A percentile compares a stretch with the other conserved stretches of the same genome.
These are phyloP conservation scores for Poicephalus gulielmi DNA, from an alignment of 2,113 vertebrate genomes.

Conservation along the genomic window DNA sequence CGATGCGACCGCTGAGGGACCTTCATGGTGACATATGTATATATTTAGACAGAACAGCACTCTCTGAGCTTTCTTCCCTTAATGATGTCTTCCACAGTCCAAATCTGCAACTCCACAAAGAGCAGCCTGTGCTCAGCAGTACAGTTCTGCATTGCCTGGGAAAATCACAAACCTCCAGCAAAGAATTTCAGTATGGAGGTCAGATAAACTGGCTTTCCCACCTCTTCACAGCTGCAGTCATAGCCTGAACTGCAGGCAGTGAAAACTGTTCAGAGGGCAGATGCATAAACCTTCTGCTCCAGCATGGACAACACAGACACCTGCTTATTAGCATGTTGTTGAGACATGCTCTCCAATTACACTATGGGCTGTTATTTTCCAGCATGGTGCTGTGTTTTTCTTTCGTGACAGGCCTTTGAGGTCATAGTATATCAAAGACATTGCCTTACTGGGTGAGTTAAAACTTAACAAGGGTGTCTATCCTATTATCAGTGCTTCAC, in stretches of 20 bases:
- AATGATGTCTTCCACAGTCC: background rate
- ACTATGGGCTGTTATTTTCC: slow-evolving; percentile 21
- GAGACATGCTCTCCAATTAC: background rate
- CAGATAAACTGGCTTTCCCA: background rate
- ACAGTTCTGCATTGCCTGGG: background rate
- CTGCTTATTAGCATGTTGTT: slow-evolving; percentile 1
- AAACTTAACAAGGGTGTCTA: background rate
- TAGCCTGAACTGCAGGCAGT: background rate
- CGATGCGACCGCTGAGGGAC: too few species aligned
- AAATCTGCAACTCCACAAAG: background rate
- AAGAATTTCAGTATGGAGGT: background rate
- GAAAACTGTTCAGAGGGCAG: background rate
- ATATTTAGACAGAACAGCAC: too few species aligned
- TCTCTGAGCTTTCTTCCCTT: too few species aligned
- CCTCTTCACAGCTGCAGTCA: background rate
- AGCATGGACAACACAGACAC: background rate
- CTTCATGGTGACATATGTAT: too few species aligned
- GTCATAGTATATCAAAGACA: background rate
- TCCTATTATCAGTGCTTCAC: slow-evolving; percentile 1
- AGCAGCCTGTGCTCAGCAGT: background rate
- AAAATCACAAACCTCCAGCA: background rate
- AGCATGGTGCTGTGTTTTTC: slow-evolving; percentile 8
- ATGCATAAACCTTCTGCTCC: background rate
- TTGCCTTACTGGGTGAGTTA: background rate
- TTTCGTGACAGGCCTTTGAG: background rate